phyloP scores from a whole-genome alignment of 2,888 invertebrate species.

The Oscheius sp. region DNA sequence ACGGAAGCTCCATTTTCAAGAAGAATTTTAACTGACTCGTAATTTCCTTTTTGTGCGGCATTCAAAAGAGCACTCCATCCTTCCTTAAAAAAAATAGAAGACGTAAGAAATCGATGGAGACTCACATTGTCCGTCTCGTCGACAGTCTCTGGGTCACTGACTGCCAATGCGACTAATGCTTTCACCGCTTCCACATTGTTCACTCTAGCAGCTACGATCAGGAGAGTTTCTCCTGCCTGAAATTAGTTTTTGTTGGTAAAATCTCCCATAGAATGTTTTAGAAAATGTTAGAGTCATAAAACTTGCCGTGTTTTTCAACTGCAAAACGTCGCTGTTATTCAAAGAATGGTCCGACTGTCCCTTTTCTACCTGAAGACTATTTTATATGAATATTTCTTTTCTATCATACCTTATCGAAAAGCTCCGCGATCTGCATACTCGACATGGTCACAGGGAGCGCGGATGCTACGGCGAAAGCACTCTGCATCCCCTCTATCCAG shows the following conservation, averaged over 20 bases:
- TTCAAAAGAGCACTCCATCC: constrained; percentile 84
- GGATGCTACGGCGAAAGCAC: constrained; percentile 57
- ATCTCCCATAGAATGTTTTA: not conserved
- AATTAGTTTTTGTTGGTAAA: constrained; percentile 27
- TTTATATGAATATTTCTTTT: not conserved
- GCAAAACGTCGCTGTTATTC: constrained; percentile 40
- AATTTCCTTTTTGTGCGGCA: constrained; percentile 91
- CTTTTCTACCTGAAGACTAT: constrained; percentile 48
- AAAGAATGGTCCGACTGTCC: constrained; percentile 41
- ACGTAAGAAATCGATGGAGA: not conserved
- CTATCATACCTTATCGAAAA: constrained; percentile 52
- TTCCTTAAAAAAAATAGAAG: constrained; percentile 59
- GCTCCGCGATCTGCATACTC: constrained; percentile 51
- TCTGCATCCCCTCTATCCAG: constrained; percentile 55
- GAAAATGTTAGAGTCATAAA: not conserved
- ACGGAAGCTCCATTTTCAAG: constrained; percentile 79
- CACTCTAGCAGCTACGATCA: constrained; percentile 68
- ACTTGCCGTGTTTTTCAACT: constrained; percentile 49
- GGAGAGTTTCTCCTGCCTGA: constrained; percentile 69
- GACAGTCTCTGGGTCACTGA: constrained; percentile 56
- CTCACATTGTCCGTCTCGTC: constrained; percentile 71
- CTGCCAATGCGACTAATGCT: constrained; percentile 75
- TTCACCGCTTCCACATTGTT: constrained; percentile 87
- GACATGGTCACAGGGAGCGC: constrained; percentile 56
- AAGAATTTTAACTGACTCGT: constrained; percentile 85